These are phyloP conservation scores for Microtus montanus DNA, from an alignment of 2,113 vertebrate genomes.

Conservation along the genomic window DNA sequence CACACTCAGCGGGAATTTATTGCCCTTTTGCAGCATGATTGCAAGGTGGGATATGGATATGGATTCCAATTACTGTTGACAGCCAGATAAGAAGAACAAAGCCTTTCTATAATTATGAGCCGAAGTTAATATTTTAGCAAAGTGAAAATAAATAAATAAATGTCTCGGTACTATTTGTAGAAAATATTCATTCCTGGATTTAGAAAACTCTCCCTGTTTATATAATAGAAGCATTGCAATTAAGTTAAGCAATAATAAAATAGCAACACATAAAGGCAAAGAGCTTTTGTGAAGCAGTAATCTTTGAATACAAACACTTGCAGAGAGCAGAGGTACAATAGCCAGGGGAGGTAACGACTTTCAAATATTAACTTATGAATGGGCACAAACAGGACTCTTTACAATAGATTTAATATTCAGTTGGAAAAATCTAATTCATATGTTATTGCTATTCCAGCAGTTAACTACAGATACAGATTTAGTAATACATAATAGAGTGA, in stretches of 20 bases:
- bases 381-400: neutral
- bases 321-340: neutral
- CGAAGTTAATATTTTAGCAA: slow-evolving; percentile 80
- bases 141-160: slow-evolving; percentile 69
- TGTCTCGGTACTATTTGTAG: slow-evolving; percentile 65
- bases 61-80: slow-evolving; percentile 89
- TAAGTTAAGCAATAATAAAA: slow-evolving; percentile 74
- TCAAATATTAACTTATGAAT: neutral
- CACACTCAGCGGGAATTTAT: slow-evolving; percentile 88
- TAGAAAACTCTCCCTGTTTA: slow-evolving; percentile 61
- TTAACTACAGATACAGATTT: neutral
- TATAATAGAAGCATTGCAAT: slow-evolving; percentile 59
- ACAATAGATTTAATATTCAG: slow-evolving; percentile 33
- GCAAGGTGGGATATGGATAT: slow-evolving; percentile 87
- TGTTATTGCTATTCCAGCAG: neutral
- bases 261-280: neutral
- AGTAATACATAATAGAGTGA: neutral
- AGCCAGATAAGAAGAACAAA: slow-evolving; percentile 86
- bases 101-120: slow-evolving; percentile 85
- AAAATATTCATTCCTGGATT: slow-evolving; percentile 31
- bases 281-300: neutral
- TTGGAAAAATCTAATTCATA: neutral
- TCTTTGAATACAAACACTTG: slow-evolving; percentile 30
- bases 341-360: slow-evolving; percentile 18
- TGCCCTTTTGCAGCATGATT: slow-evolving; percentile 87